Percentiles rank a stretch among this genome's conserved stretches.
Conservation (phyloP, 2,113 vertebrate genomes). For the Nannobrachium achirus region DNA sequence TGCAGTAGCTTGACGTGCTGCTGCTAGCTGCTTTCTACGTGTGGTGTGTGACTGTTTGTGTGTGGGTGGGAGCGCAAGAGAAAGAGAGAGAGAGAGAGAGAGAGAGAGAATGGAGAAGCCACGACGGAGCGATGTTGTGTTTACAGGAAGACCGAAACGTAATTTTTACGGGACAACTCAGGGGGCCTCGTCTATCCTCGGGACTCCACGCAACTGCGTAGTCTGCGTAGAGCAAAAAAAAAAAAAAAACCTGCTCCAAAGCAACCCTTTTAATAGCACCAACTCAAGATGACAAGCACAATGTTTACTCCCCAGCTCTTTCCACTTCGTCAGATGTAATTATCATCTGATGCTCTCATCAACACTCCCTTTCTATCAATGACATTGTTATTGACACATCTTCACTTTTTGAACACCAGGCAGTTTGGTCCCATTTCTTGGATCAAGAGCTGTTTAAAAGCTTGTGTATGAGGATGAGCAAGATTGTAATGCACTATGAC, state of each 20-base stretch:
- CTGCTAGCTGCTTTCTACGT: too few species aligned
- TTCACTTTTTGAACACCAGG: background rate
- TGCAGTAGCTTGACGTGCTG: too few species aligned
- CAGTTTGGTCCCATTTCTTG: background rate
- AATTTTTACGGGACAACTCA: too few species aligned
- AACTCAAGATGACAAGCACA: slow-evolving; percentile 12
- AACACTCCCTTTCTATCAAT: background rate
- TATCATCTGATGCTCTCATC: background rate
- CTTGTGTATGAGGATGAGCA: background rate
- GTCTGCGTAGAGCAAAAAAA: too few species aligned
- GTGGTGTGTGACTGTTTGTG: too few species aligned
- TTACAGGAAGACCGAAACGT: too few species aligned
- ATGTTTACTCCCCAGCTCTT: slow-evolving; percentile 4
- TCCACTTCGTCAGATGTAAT: slow-evolving; percentile 20
- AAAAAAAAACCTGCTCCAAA: background rate
- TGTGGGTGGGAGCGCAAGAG: too few species aligned
- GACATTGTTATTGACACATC: background rate
- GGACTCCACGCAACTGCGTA: too few species aligned
- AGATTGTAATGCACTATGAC: slow-evolving; percentile 35
- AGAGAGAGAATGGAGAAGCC: too few species aligned
- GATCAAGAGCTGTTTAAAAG: background rate
- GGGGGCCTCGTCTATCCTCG: too few species aligned
- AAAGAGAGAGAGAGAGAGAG: too few species aligned
- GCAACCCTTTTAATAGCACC: background rate
- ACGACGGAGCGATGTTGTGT: too few species aligned